A percentile compares a stretch with the other conserved stretches of the same genome.
These are phyloP conservation scores for Ibycter americanus DNA, from an alignment of 2,797 vertebrate species.

Conservation along the genomic window DNA sequence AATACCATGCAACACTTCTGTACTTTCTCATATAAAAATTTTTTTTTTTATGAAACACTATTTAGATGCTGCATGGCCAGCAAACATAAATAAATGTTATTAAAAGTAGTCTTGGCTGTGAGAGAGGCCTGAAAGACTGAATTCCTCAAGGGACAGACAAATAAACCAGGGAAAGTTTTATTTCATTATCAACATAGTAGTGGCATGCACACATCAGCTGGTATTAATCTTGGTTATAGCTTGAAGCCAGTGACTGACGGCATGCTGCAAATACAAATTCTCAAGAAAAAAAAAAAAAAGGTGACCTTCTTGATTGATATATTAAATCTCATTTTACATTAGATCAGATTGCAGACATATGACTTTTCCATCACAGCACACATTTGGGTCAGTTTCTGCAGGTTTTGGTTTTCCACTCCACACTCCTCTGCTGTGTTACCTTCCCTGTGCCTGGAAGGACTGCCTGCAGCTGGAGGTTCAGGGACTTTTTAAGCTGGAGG, in stretches of 20 bases:
- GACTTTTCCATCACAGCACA: neutral
- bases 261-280: slow-evolving; percentile 25
- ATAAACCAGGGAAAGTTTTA: slow-evolving; percentile 21
- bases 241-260: neutral
- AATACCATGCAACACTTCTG: neutral
- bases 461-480: neutral
- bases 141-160: slow-evolving; percentile 2
- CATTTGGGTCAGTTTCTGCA: neutral
- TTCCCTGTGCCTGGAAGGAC: accelerated
- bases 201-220: neutral
- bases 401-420: neutral
- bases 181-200: neutral
- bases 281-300: neutral
- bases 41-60: slow-evolving; percentile 1
- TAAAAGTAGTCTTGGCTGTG: neutral
- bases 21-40: neutral
- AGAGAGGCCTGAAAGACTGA: neutral
- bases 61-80: neutral
- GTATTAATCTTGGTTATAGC: slow-evolving; percentile 29
- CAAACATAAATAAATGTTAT: slow-evolving; percentile 9
- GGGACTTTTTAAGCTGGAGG: neutral
- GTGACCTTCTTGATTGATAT: neutral
- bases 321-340: slow-evolving; percentile 32
- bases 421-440: neutral
- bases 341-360: neutral